A percentile compares a stretch with the other conserved stretches of the same genome.
phyloP scores from a whole-genome alignment of 2,113 vertebrate species.

The Labeo rohita region DNA sequence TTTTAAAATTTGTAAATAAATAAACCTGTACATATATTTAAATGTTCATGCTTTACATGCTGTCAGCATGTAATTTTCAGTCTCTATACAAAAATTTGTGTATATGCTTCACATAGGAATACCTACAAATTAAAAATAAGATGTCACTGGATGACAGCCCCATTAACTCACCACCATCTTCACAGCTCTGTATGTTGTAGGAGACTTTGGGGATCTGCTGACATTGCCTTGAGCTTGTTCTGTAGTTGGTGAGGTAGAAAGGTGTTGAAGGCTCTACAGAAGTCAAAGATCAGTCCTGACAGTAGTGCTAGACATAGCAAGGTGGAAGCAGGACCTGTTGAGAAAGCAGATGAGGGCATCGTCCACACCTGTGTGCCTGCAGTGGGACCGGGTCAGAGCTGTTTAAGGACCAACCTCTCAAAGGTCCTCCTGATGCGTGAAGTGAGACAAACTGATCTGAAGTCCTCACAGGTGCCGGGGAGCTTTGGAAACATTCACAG shows the following conservation, averaged over 20 bases:
- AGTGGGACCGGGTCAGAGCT: neutral
- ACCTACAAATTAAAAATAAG: neutral
- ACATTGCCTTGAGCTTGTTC: conserved; percentile 11
- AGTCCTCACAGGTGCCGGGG: neutral
- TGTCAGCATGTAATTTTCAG: neutral
- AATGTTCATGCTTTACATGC: neutral
- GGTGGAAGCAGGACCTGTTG: conserved; percentile 18
- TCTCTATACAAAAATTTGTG: neutral
- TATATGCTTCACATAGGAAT: neutral
- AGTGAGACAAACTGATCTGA: conserved; percentile 6
- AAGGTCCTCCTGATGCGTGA: conserved; percentile 1
- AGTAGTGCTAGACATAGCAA: neutral
- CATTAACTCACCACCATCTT: neutral
- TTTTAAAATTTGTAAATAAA: no score
- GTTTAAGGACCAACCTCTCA: conserved; percentile 22
- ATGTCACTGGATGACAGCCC: neutral
- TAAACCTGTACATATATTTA: neutral
- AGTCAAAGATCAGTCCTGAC: conserved; percentile 27
- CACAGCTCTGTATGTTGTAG: neutral
- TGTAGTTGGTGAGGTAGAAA: neutral
- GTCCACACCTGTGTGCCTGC: neutral
- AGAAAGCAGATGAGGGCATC: conserved; percentile 24
- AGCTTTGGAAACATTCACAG: neutral
- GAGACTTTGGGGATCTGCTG: conserved; percentile 5
- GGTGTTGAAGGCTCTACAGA: conserved; percentile 18